Evolutionary conservation across 2,113 vertebrate genomes (phyloP), one percentile per base, ranked within the genome.

Genomic region (Sebastes schlegelii): DNA sequence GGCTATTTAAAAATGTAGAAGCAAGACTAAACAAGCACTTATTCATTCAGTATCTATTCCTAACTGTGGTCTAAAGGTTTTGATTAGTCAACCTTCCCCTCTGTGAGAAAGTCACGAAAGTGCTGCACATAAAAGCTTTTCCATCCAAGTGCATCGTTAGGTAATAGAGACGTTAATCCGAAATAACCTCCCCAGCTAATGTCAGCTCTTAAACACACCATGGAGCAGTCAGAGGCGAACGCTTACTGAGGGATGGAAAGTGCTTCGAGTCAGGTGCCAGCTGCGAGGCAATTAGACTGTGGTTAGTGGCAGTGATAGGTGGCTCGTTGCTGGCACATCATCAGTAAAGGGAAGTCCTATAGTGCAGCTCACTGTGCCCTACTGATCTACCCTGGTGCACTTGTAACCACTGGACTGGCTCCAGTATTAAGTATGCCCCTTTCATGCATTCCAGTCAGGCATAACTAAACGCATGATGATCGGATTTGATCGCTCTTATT

Each of bases 261-360:
- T 40, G 63, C 82, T 87, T 80, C 57, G 72, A 84, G 34, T 2
- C 74, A 65, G 72, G 78, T 76, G 79, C 89, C 83, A 87, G 75
- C 76, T 79, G 55, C 16, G 26, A 34, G 48, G 57, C 80, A 72
- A 89, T 84, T 82, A 87, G 62, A 21, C 73, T 75, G 84, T 45
- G 84, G 84, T 82, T 72, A 63, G 75, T 61, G 43, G 71, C 70
- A 46, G 58, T 57, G 49, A 66, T 80, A 67, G 62, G 64, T 73
- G 79, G 74, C 52, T 77, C 62, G 55, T 67, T 79, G 46, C 63
- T 90, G 86, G 83, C 91, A 88, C 71, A 57, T 79, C 79, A 79
- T 82, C 74, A 82, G 71, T 77, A 19, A 79, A 61, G 42, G 67
- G 64, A 79, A 52, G 79, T 61, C 70, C 1, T 57, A 12, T 4